These are phyloP conservation scores for Heliothis subflexa DNA, from an alignment of 1,140 invertebrate species.

Conservation along the genomic window DNA sequence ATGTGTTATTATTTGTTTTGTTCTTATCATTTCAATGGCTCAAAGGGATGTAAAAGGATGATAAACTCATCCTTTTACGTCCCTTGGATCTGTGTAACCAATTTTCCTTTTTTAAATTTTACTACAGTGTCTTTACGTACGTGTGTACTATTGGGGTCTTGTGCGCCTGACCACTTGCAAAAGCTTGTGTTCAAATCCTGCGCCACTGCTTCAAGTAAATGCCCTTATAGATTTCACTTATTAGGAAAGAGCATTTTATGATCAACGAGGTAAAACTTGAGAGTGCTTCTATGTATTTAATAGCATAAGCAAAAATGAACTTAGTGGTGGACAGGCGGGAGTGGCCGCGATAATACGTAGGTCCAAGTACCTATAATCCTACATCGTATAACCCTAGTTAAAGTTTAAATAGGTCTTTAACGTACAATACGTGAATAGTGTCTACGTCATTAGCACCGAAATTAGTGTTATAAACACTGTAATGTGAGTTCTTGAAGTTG, in stretches of 20 bases:
- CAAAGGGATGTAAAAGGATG: not conserved
- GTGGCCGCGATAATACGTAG: not conserved
- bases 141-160: no score
- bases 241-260: no score
- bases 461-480: constrained; percentile 26
- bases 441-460: constrained; percentile 10
- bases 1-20: constrained; percentile 31
- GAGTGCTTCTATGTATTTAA: no score
- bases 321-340: no score
- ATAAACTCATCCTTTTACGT: not conserved
- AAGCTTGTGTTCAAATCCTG: no score
- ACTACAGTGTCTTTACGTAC: no score
- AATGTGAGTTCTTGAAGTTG: constrained; percentile 9
- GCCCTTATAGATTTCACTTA: no score
- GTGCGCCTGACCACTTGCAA: no score
- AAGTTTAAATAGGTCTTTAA: not conserved
- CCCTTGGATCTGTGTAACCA: no score
- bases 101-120: not conserved
- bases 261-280: no score
- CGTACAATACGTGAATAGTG: not conserved
- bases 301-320: no score
- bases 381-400: not conserved
- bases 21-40: constrained; percentile 21
- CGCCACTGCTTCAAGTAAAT: no score
- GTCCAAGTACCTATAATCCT: not conserved